Percentiles rank a stretch among this genome's conserved stretches.
These are phyloP conservation scores for Petrosia ficiformis DNA, from an alignment of 37 sponge, comb jelly and placozoan genomes.

Conservation along the genomic window DNA sequence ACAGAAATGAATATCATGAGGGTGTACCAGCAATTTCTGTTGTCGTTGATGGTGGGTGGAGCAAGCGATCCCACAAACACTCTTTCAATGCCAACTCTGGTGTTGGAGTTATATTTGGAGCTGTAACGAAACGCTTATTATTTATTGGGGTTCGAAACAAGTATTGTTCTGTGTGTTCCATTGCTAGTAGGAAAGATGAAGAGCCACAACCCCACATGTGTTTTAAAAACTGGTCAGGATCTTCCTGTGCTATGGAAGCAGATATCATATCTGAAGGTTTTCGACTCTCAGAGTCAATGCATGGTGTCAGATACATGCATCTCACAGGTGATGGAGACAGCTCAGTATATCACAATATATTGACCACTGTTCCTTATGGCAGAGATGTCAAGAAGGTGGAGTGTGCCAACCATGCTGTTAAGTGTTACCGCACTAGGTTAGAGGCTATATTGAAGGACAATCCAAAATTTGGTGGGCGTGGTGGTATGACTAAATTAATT, in stretches of 20 bases:
- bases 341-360: conserved; percentile 11
- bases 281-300: conserved; percentile 12
- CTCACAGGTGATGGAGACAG: conserved; percentile 18
- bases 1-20: conserved; percentile 29
- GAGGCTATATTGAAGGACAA: conserved; percentile 22
- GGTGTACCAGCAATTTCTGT: conserved; percentile 47
- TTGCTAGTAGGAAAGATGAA: background rate
- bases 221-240: conserved; percentile 12
- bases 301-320: conserved; percentile 18
- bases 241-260: conserved; percentile 19
- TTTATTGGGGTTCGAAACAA: conserved; percentile 57
- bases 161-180: conserved; percentile 40
- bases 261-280: conserved; percentile 34
- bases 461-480: conserved; percentile 13
- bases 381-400: conserved; percentile 14
- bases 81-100: conserved; percentile 66
- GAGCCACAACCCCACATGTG: background rate
- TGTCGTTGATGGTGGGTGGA: conserved; percentile 62
- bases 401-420: conserved; percentile 28
- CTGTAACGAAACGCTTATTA: conserved; percentile 31
- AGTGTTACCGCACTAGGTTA: conserved; percentile 21
- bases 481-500: background rate
- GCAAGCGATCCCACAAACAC: conserved; percentile 53
- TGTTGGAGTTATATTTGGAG: conserved; percentile 58
- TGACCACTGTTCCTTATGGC: conserved; percentile 15